Evolutionary conservation across 2,888 invertebrate genomes (phyloP), one percentile per base, ranked within the genome.

Genomic region (Acronicta psi): DNA sequence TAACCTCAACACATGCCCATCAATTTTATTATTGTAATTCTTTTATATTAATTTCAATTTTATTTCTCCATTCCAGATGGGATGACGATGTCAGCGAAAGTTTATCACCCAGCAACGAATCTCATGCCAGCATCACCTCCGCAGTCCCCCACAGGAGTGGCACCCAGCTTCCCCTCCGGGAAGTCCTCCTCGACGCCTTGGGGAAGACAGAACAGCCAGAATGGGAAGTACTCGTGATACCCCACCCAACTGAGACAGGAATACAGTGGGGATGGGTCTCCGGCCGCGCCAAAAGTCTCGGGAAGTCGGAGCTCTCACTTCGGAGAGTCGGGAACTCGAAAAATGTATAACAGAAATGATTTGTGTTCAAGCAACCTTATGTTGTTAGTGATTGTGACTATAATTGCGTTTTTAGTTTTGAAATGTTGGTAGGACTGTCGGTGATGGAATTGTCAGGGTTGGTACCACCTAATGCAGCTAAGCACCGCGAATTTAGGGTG

Each of bases 61-160:
- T 6, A 31, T n/a, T 4, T 31, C n/a, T 34, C 16, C 13, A 57
- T 90, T 89, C 6, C 88, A 94, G 93, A 75, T 63, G 89, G 83
- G 10, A 83, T 85, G 69, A 50, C 83, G 10, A 85, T 91, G 84
- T 86, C 89, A 7, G 94, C 94, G 0, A 85, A 71, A 34, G 90
- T 93, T 4, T 94, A 89, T 83, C 93, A 93, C 2, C 92, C 85
- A n/a, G 93, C 94, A 0, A 92, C 93, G 0, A 94, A 94, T 56
- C 82, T 93, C 14, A 77, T 92, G 82, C 94, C 93, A 0, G 80
- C 85, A 0, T 83, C 88, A 0, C 91, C 88, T 0, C 92, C 90
- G 0, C 74, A 65, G 7, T 87, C 91, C 0, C 93, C 89, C 0
- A 89, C 87, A 0, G 89, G 86, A 2, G 45, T 82, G 2, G 79